phyloP scores from a whole-genome alignment of 2,888 invertebrate species.

The Chymomyza fuscimana region DNA sequence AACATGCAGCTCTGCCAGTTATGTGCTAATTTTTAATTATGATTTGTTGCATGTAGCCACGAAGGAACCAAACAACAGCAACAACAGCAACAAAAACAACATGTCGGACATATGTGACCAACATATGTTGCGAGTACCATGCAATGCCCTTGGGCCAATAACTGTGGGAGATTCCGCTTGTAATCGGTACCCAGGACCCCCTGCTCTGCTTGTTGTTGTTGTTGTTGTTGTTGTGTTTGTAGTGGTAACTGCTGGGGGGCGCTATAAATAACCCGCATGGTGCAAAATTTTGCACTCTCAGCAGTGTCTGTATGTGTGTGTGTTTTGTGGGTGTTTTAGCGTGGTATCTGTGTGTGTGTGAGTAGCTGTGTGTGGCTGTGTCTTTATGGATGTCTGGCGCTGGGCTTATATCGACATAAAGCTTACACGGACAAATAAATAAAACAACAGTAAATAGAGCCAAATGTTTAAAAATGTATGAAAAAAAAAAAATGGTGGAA shows the following conservation, averaged over 20 bases:
- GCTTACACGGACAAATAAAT: not conserved
- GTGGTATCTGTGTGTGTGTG: no score
- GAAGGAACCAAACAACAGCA: slow-evolving; percentile 4
- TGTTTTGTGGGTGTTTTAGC: not conserved
- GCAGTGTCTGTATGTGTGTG: not conserved
- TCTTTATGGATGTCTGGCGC: not conserved
- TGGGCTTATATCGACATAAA: slow-evolving; percentile 2
- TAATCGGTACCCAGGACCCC: not conserved
- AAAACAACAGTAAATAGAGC: slow-evolving; percentile 1
- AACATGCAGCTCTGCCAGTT: slow-evolving; percentile 40
- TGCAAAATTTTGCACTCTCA: slow-evolving; percentile 3
- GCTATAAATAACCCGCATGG: not conserved
- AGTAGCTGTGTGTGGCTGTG: not conserved
- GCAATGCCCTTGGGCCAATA: slow-evolving; percentile 2
- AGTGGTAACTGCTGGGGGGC: not conserved
- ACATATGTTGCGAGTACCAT: slow-evolving; percentile 2
- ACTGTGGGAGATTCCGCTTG: not conserved
- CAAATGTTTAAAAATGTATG: slow-evolving; percentile 2
- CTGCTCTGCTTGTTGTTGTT: not conserved
- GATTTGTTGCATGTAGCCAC: slow-evolving; percentile 33
- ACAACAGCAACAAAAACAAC: not conserved
- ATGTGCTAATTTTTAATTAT: slow-evolving; percentile 43
- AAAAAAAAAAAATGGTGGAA: not conserved
- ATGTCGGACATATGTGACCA: slow-evolving; percentile 58
- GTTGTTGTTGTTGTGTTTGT: not conserved